Percentiles rank a stretch among this genome's conserved stretches.
Evolutionary conservation across 1,140 invertebrate species (phyloP).

Genomic region (Lepidurus packardi): DNA sequence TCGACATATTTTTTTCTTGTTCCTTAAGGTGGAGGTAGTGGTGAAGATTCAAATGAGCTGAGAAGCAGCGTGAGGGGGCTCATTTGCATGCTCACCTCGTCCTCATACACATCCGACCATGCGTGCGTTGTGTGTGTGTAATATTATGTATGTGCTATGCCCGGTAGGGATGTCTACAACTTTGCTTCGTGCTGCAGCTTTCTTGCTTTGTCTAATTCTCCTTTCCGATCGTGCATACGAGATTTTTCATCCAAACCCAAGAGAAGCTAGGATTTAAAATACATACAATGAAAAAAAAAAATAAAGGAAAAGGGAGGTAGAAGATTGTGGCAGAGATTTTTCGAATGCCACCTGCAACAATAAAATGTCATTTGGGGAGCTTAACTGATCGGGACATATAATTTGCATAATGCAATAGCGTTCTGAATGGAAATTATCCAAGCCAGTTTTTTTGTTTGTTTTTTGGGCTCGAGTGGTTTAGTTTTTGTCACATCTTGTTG

Average conservation of each 20-base stretch:
- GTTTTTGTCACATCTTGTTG: not conserved
- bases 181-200: not conserved
- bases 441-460: too few relatives aligned
- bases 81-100: constrained; percentile 13
- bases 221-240: constrained; percentile 6
- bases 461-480: too few relatives aligned
- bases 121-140: constrained; percentile 1
- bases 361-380: not conserved
- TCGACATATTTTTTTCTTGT: not conserved
- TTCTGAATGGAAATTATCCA: too few relatives aligned
- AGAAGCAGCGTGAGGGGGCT: constrained; percentile 3
- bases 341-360: not conserved
- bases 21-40: not conserved
- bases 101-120: not conserved
- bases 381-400: not conserved
- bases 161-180: constrained; percentile 17
- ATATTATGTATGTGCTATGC: constrained; percentile 1
- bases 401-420: not conserved
- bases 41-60: constrained; percentile 17
- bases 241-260: not conserved
- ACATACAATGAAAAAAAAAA: not conserved
- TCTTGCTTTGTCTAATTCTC: constrained; percentile 6
- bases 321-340: not conserved
- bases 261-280: too few relatives aligned
- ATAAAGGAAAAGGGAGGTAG: not conserved